Percentiles rank a stretch among this genome's conserved stretches.
Conservation (phyloP, 23 tunicate genomes). For the Styela clava region DNA sequence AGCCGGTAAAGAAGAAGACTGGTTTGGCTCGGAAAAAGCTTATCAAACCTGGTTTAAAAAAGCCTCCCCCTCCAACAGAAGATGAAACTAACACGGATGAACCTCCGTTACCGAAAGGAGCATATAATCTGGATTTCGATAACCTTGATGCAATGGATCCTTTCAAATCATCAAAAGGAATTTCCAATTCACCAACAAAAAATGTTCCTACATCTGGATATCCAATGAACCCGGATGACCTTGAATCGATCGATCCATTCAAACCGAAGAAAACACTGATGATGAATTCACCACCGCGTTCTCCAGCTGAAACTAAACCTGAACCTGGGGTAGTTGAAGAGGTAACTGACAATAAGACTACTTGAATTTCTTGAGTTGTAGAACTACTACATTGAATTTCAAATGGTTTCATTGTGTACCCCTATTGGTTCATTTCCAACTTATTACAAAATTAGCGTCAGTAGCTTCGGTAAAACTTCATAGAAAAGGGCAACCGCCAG, state of each 20-base stretch:
- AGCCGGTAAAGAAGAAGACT: conserved; percentile 7
- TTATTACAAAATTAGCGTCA: too few relatives aligned
- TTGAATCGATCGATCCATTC: conserved; percentile 18
- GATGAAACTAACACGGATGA: conserved; percentile 10
- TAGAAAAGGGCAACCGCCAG: too few relatives aligned
- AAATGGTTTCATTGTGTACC: too few relatives aligned
- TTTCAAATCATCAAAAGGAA: conserved; percentile 44
- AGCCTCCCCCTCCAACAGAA: not conserved
- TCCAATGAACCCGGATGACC: conserved; percentile 2
- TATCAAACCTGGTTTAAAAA: conserved; percentile 1
- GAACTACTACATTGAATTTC: too few relatives aligned
- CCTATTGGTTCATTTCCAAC: too few relatives aligned
- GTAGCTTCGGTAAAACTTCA: too few relatives aligned
- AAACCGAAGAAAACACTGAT: conserved; percentile 28
- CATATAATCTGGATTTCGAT: conserved; percentile 52
- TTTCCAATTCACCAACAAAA: conserved; percentile 19
- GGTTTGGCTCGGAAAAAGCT: not conserved
- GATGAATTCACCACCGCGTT: conserved; percentile 21
- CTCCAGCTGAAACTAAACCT: not conserved
- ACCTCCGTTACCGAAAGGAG: conserved; percentile 37
- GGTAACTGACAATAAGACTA: too few relatives aligned
- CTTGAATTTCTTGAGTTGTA: too few relatives aligned
- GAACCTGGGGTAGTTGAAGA: too few relatives aligned
- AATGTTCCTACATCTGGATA: conserved; percentile 2
- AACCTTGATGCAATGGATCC: conserved; percentile 73